Evolutionary conservation across 2,888 invertebrate genomes (phyloP).

Genomic region (Dasysyrphus tricinctus): DNA sequence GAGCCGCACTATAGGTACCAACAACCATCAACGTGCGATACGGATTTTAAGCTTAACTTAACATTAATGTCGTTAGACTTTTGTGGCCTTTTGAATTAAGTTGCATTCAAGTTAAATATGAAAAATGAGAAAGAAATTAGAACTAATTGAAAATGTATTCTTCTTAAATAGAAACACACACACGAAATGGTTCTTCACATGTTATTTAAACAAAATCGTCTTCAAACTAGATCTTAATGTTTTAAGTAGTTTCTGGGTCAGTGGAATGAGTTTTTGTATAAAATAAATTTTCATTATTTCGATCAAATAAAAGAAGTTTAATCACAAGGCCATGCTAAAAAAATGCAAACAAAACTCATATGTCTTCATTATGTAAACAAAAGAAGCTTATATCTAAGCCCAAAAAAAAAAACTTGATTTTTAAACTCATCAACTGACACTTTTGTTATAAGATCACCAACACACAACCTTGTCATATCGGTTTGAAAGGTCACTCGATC

Average conservation of each 20-base stretch:
- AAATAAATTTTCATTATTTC: not conserved
- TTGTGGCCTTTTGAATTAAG: not conserved
- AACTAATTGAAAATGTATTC: not conserved
- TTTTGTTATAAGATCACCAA: not conserved
- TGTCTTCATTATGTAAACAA: not conserved
- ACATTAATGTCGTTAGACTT: not conserved
- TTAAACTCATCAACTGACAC: slow-evolving; percentile 22
- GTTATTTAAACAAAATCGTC: not conserved
- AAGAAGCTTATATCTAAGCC: not conserved
- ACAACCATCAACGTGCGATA: not conserved
- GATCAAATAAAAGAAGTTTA: not conserved
- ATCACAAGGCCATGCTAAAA: not conserved
- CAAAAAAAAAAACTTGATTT: not conserved
- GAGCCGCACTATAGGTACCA: too few species aligned
- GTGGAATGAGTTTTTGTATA: not conserved
- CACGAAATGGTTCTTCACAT: not conserved
- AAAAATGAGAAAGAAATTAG: not conserved
- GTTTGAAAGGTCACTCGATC: slow-evolving; percentile 26
- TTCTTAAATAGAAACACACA: not conserved
- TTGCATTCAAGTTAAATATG: not conserved
- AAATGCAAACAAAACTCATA: not conserved
- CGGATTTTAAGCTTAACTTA: not conserved
- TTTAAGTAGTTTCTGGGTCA: not conserved
- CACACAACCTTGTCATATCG: slow-evolving; percentile 30
- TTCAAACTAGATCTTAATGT: too few species aligned